Evolutionary conservation across 2,888 invertebrate genomes (phyloP), one percentile per base, ranked within the genome.

Genomic region (Leptinotarsa haldemani): DNA sequence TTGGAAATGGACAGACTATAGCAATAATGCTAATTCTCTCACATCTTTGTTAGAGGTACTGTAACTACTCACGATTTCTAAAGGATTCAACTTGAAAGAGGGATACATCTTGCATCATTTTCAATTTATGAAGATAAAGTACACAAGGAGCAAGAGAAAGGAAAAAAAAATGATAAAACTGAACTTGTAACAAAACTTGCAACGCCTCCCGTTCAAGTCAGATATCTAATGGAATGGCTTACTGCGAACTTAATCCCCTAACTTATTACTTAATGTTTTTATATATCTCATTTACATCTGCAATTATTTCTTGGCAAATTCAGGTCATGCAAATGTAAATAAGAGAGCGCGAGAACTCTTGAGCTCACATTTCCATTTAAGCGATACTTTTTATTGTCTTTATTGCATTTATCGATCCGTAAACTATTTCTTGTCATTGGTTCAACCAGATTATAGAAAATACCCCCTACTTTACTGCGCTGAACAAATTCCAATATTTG

Each of bases 381-480:
- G 18, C 20, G 20, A 22, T 56, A 18, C 56, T 56, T 56, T 56
- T 56, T 52, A 52, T 52, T 56, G 56, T 56, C 13, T 56, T 20
- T 56, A 20, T 56, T 13, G 56, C 20, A 56, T 56, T 56, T 56
- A 56, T 56, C 56, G 56, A 20, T 9, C 53, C 22, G 13, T 56
- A 56, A 56, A 56, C 56, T 20, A 22, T 56, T 56, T 56, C 56
- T 20, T 20, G 56, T 56, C 56, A 20, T 20, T 20, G 9, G 56
- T 56, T 56, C 56, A 9, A 56, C 7, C 56, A 22, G 56, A 18
- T 56, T 22, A 56, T 18, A 56, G n/a, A 18, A 56, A 56, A 56
- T 56, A 56, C 13, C 50, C 15, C 50, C n/a, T 56, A 56, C 20
- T 56, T 18, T 4, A 56, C n/a, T 20, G 20, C 12, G 12, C n/a